phyloP scores from a whole-genome alignment of 2,797 vertebrate species.

The Pseudopleuronectes americanus region DNA sequence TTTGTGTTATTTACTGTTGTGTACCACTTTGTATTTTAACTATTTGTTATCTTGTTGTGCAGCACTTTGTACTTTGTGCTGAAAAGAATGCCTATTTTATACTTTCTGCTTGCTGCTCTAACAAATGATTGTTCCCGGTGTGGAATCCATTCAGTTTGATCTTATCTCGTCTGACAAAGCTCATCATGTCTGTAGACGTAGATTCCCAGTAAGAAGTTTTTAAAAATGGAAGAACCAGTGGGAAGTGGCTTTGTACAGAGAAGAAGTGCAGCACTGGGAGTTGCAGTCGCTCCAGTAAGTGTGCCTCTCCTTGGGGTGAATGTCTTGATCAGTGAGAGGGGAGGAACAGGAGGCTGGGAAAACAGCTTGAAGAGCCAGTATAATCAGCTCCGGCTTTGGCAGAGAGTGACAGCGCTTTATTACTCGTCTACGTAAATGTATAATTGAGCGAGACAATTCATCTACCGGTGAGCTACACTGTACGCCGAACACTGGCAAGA shows the following conservation, averaged over 20 bases:
- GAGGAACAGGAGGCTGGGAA: constrained; percentile 71
- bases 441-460: constrained; percentile 71
- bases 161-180: no score
- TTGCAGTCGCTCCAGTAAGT: constrained; percentile 36
- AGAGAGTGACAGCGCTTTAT: constrained; percentile 73
- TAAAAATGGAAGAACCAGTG: not conserved
- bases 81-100: no score
- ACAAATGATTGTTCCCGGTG: no score
- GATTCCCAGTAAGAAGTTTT: not conserved
- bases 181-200: no score
- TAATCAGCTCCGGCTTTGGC: constrained; percentile 69
- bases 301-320: constrained; percentile 53
- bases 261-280: constrained; percentile 11
- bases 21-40: no score
- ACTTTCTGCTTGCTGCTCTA: no score
- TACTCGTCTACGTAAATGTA: constrained; percentile 74
- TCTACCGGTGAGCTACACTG: constrained; percentile 45
- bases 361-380: constrained; percentile 73
- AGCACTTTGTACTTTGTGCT: no score
- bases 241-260: constrained; percentile 21
- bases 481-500: constrained; percentile 19
- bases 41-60: no score
- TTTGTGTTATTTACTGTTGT: no score
- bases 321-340: constrained; percentile 67
- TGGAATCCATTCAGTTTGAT: no score